phyloP scores from a whole-genome alignment of 2,113 vertebrate species.

The Oceanodroma tethys region DNA sequence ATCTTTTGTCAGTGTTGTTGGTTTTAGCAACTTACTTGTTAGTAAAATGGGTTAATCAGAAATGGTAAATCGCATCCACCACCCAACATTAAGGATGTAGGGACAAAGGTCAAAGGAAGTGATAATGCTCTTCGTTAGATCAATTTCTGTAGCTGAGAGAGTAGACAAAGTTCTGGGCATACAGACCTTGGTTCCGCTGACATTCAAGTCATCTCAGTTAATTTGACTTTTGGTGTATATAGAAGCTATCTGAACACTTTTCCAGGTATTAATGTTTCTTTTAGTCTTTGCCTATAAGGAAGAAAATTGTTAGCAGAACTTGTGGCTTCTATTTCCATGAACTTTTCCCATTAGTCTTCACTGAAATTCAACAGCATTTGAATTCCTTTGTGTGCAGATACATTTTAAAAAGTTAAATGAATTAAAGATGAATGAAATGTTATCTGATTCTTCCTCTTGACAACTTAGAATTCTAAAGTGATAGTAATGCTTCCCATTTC shows the following conservation, averaged over 20 bases:
- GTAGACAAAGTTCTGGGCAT: not conserved
- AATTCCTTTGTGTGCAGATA: not conserved
- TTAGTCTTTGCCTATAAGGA: not conserved
- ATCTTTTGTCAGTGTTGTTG: not conserved
- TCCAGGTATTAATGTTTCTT: not conserved
- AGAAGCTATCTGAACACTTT: not conserved
- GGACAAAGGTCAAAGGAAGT: not conserved
- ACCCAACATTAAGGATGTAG: accelerated
- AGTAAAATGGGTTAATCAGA: not conserved
- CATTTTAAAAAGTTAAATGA: not conserved
- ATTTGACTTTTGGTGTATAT: not conserved
- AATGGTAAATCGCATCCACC: not conserved
- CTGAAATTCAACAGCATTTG: not conserved
- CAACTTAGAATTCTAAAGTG: not conserved
- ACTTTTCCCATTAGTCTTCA: not conserved
- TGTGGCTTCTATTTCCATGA: not conserved
- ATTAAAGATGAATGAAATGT: not conserved
- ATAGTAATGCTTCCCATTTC: not conserved
- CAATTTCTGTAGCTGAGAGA: not conserved
- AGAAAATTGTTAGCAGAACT: not conserved
- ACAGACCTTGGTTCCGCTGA: not conserved
- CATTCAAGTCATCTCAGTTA: not conserved
- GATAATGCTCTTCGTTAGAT: not conserved
- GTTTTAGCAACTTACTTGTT: not conserved
- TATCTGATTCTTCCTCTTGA: not conserved